Percentiles rank a stretch among this genome's conserved stretches.
These are phyloP conservation scores for Uromys caudimaculatus DNA, from an alignment of 2,797 vertebrate species.

Conservation along the genomic window DNA sequence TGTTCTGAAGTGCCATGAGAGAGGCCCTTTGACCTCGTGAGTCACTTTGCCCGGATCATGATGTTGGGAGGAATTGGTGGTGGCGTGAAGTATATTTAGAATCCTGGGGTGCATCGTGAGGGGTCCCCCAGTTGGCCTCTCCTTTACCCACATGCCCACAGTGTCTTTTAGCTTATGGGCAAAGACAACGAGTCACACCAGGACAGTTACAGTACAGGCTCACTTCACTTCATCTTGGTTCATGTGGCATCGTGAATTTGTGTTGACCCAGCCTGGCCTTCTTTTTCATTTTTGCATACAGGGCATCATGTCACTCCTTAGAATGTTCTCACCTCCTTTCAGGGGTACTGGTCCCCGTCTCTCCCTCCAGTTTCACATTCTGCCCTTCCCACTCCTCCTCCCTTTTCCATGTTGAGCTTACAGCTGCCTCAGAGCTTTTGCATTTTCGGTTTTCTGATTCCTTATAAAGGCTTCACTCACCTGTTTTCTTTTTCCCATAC, in stretches of 20 bases:
- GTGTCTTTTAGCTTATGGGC: not conserved
- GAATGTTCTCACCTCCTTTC: not conserved
- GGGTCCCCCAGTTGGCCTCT: not conserved
- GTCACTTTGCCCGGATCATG: not conserved
- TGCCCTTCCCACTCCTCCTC: not conserved
- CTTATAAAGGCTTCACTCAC: not conserved
- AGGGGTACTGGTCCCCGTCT: not conserved
- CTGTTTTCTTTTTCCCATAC: not conserved
- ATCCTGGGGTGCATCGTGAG: not conserved
- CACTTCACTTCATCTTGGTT: rapidly evolving
- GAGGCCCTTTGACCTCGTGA: not conserved
- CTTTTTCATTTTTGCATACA: not conserved
- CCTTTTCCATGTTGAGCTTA: not conserved
- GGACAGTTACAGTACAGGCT: rapidly evolving
- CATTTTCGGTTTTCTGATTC: not conserved
- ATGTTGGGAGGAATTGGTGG: not conserved
- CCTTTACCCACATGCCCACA: not conserved
- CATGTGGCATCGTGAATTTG: not conserved
- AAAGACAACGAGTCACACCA: not conserved
- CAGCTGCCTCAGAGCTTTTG: conserved; percentile 27
- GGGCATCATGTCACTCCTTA: rapidly evolving
- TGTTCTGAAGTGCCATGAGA: not conserved
- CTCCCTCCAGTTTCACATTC: not conserved
- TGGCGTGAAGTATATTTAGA: not conserved
- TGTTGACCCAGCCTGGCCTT: not conserved